A percentile compares a stretch with the other conserved stretches of the same genome.
Evolutionary conservation across 2,113 vertebrate species (phyloP).

Genomic region (Centropristis striata): DNA sequence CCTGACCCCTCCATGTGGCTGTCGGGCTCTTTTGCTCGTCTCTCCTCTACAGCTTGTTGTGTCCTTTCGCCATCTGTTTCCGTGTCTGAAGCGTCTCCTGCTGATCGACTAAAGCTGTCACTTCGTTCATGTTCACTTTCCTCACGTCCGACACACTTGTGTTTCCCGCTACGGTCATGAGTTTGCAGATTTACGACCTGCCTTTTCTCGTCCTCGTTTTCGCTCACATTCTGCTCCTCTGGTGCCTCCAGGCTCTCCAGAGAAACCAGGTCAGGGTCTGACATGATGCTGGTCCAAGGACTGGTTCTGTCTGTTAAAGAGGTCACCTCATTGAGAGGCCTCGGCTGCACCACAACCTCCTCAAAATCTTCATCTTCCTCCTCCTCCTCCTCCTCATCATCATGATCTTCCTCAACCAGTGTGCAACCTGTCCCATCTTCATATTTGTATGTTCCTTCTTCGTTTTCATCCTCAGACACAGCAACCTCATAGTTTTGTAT

Average conservation of each 20-base stretch:
- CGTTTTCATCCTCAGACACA: conserved; percentile 34
- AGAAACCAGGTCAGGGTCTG: conserved; percentile 84
- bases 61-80: conserved; percentile 33
- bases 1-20: neutral
- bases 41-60: neutral
- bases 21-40: neutral
- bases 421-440: conserved; percentile 4
- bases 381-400: conserved; percentile 33
- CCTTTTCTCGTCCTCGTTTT: neutral
- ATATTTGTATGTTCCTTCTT: conserved; percentile 27
- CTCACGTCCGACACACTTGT: neutral
- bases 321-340: conserved; percentile 92
- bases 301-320: conserved; percentile 92
- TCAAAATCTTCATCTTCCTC: conserved; percentile 90
- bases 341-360: conserved; percentile 91
- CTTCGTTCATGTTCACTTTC: conserved; percentile 6
- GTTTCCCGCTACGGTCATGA: neutral
- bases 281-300: conserved; percentile 94
- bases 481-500: neutral
- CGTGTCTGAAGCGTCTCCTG: conserved; percentile 33
- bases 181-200: neutral
- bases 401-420: conserved; percentile 64
- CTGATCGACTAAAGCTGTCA: conserved; percentile 45
- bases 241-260: conserved; percentile 68
- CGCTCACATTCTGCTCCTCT: conserved; percentile 49